Conservation (phyloP, 2,888 invertebrate genomes). For the Phytoseiulus persimilis region DNA sequence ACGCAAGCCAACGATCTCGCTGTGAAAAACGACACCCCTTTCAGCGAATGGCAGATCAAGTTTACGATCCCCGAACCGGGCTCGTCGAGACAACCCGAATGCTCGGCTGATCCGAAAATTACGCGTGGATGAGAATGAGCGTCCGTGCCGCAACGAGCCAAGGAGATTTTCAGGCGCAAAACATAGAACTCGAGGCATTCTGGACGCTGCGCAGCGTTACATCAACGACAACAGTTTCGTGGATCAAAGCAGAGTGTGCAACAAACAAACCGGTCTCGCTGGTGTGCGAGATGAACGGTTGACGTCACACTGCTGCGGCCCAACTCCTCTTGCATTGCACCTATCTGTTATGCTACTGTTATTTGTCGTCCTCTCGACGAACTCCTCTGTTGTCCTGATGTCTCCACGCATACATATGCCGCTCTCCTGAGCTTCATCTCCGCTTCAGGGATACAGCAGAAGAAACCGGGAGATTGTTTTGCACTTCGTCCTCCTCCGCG, state of each 20-base stretch:
- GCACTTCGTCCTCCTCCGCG: background rate
- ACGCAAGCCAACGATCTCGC: background rate
- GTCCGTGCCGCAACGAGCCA: background rate
- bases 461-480: background rate
- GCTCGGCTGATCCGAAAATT: background rate
- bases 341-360: background rate
- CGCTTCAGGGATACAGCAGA: background rate
- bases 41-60: background rate
- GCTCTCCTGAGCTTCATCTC: background rate
- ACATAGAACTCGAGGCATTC: background rate
- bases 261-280: too few relatives aligned
- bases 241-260: too few relatives aligned
- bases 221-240: too few relatives aligned
- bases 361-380: background rate
- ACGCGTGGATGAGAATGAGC: background rate
- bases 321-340: background rate
- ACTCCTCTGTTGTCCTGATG: background rate
- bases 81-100: background rate
- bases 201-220: background rate
- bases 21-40: background rate
- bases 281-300: too few relatives aligned
- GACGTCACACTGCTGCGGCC: too few relatives aligned
- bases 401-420: background rate
- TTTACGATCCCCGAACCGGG: background rate
- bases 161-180: background rate